Percentiles rank a stretch among this genome's conserved stretches.
Conservation (phyloP, 2,797 vertebrate genomes). For the Sebastes steindachneri region DNA sequence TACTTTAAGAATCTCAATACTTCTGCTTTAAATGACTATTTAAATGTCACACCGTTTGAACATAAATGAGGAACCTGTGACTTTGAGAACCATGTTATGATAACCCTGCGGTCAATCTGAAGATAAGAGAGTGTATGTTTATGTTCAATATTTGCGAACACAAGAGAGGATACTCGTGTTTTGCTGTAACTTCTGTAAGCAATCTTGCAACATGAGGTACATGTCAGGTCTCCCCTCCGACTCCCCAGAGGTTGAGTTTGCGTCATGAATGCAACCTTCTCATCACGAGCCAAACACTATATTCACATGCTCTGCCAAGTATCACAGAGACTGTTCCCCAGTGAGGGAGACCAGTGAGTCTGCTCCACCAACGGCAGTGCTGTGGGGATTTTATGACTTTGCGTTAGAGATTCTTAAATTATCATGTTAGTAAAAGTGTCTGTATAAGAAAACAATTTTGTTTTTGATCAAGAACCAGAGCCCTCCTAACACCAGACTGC, state of each 20-base stretch:
- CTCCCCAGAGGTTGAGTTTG: constrained; percentile 32
- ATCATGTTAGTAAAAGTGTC: constrained; percentile 5
- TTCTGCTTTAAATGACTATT: not conserved
- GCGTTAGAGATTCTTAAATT: constrained; percentile 10
- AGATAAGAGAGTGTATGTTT: constrained; percentile 29
- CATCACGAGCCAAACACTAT: constrained; percentile 64
- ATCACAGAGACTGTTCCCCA: constrained; percentile 55
- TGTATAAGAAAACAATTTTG: not conserved
- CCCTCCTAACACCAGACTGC: not conserved
- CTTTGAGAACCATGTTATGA: constrained; percentile 11
- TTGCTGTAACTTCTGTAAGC: constrained; percentile 28
- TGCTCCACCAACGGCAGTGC: constrained; percentile 25
- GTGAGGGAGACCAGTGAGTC: constrained; percentile 33
- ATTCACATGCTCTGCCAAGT: constrained; percentile 66
- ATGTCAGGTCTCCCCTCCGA: constrained; percentile 42
- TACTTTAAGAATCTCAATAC: not conserved
- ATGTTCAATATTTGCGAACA: constrained; percentile 55
- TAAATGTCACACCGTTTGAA: not conserved
- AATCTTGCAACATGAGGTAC: constrained; percentile 34
- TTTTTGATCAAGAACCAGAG: not conserved
- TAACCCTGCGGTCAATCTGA: constrained; percentile 6
- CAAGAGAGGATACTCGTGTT: constrained; percentile 25
- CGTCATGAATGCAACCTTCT: constrained; percentile 70
- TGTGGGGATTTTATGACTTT: constrained; percentile 27
- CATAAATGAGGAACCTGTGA: not conserved